Conservation (phyloP, 1,140 invertebrate species). For the Pseudomyrmex flavicornis region DNA sequence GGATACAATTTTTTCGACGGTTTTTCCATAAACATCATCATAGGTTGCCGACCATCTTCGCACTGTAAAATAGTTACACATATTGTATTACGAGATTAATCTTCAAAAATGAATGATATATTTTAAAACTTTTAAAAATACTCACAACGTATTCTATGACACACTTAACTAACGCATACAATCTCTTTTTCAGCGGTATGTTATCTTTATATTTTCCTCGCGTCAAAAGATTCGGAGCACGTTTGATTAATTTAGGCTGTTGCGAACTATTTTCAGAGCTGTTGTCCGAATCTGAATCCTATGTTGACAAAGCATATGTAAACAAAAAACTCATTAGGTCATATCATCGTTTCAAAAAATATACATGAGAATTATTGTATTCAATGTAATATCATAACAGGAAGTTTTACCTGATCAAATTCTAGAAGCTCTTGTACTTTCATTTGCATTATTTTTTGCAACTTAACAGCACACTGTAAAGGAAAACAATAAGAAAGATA, state of each 20-base stretch:
- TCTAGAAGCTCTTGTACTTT: constrained; percentile 94
- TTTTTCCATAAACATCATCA: constrained; percentile 97
- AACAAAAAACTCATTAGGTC: not conserved
- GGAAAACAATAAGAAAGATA: not conserved
- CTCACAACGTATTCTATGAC: constrained; percentile 91
- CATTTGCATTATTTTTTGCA: constrained; percentile 93
- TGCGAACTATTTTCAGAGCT: constrained; percentile 83
- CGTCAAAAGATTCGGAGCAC: constrained; percentile 85
- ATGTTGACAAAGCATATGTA: constrained; percentile 44
- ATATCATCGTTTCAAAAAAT: not conserved
- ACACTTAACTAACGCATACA: constrained; percentile 91
- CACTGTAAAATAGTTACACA: constrained; percentile 84
- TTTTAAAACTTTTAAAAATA: constrained; percentile 71
- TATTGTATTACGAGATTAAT: not conserved
- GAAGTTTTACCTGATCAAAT: constrained; percentile 88
- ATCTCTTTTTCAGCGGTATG: constrained; percentile 90
- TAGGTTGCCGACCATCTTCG: constrained; percentile 93
- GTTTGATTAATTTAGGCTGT: constrained; percentile 84
- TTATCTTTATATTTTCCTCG: constrained; percentile 87
- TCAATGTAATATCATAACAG: not conserved
- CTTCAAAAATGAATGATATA: no score
- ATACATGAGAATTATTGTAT: not conserved
- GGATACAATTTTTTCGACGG: constrained; percentile 98
- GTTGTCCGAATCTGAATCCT: constrained; percentile 86
- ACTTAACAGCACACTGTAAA: constrained; percentile 90